These are phyloP conservation scores for Busseola fusca DNA, from an alignment of 2,888 invertebrate genomes.

Conservation along the genomic window DNA sequence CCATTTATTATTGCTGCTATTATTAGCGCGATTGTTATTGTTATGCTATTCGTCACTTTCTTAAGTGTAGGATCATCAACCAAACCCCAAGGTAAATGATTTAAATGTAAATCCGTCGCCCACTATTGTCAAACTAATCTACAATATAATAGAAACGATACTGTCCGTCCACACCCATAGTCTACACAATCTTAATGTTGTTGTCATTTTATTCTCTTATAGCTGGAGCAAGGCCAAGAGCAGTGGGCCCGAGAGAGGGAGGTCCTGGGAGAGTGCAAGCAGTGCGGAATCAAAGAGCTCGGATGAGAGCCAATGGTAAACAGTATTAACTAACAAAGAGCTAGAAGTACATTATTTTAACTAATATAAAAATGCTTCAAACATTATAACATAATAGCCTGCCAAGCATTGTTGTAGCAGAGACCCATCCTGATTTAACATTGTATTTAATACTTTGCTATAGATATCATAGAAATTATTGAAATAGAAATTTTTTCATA, in stretches of 20 bases:
- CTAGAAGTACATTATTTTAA: neutral
- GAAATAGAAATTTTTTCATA: neutral
- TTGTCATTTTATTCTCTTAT: constrained; percentile 26
- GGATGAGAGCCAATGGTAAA: constrained; percentile 90
- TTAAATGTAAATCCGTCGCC: neutral
- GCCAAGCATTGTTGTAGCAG: neutral
- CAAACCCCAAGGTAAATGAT: constrained; percentile 75
- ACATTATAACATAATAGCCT: neutral
- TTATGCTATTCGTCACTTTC: constrained; percentile 78
- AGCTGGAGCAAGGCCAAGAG: constrained; percentile 79
- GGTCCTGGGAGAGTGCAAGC: constrained; percentile 92
- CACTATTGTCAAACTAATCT: neutral
- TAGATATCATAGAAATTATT: too few relatives aligned
- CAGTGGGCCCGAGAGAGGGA: constrained; percentile 85
- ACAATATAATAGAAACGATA: neutral
- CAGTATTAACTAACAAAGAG: neutral
- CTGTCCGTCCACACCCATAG: neutral
- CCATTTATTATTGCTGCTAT: constrained; percentile 84
- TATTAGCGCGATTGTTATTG: constrained; percentile 80
- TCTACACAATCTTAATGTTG: neutral
- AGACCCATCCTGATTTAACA: neutral
- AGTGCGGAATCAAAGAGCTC: constrained; percentile 92
- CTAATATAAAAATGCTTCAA: neutral
- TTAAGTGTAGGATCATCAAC: constrained; percentile 74
- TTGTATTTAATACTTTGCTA: neutral